Percentiles rank a stretch among this genome's conserved stretches.
These are phyloP conservation scores for Lasioglossum baleicum DNA, from an alignment of 1,140 invertebrate genomes.

Conservation along the genomic window DNA sequence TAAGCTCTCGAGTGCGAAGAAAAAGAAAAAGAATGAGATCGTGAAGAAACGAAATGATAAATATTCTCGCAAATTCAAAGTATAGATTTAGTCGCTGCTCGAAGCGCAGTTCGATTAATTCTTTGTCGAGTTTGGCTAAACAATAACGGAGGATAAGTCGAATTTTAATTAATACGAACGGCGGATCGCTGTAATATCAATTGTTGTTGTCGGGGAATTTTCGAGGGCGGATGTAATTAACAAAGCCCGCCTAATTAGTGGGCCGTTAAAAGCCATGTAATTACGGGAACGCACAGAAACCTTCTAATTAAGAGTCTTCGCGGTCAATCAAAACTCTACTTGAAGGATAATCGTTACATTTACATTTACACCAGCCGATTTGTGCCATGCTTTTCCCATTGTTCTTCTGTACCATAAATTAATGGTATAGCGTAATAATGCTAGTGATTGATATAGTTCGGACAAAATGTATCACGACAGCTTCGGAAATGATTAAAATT, in stretches of 20 bases:
- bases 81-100: neutral
- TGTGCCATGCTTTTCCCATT: too few relatives aligned
- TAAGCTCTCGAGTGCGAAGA: neutral
- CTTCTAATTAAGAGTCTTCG: conserved; percentile 22
- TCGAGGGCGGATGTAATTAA: conserved; percentile 13
- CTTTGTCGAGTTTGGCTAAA: neutral
- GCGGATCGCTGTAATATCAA: neutral
- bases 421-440: neutral
- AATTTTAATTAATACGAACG: conserved; percentile 34
- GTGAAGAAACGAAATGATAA: neutral
- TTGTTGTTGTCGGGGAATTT: conserved; percentile 29
- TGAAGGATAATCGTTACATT: conserved; percentile 12
- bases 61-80: neutral
- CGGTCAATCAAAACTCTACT: neutral
- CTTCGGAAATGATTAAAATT: too few relatives aligned
- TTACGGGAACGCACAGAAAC: conserved; percentile 10
- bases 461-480: too few relatives aligned
- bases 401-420: neutral
- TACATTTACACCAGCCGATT: neutral
- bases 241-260: conserved; percentile 18
- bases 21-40: neutral
- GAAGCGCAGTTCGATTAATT: neutral
- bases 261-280: conserved; percentile 33
- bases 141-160: neutral
- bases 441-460: neutral